Evolutionary conservation across 2,797 vertebrate genomes (phyloP), one percentile per base, ranked within the genome.

Genomic region (Enoplosus armatus): DNA sequence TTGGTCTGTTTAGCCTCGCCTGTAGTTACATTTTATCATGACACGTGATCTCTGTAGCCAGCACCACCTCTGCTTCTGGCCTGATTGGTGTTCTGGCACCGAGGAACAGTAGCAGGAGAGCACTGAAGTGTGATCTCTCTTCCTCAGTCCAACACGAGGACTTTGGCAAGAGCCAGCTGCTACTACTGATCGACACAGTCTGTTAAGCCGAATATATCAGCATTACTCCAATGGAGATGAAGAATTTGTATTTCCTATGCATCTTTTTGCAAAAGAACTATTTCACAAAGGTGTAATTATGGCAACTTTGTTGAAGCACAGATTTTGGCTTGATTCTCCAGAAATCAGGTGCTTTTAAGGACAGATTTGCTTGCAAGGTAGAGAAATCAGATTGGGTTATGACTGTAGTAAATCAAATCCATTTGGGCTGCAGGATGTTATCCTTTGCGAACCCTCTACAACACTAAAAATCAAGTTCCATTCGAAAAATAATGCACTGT

Each of bases 1-100:
- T 69, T 50, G 18, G 29, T 72, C 53, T 78, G 72, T 85, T 83
- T 67, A 37, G 74, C 22, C 43, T 72, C 29, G 2, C 71, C 61
- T 79, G 47, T 76, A 54, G 80, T 84, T 79, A 22, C 15, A 45
- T 72, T 89, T 91, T 77, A 81, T 89, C 70, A 71, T 60, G 48
- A 60, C 82, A 58, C 60, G 48, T 83, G 79, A 85, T 79, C 74
- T 85, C 22, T 50, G 70, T 22, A 7, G 69, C 70, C 74, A 63
- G 70, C 73, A 50, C 71, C 65, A 70, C 63, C 78, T 79, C 59
- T 81, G 73, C 79, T 55, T 75, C 79, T 82, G 71, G 77, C 47
- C 62, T 70, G 84, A 81, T 62, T 79, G 75, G 83, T 82, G 83
- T 85, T 70, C 70, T 89, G 86, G 74, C 82, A 45, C 79, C 8